Percentiles rank a stretch among this genome's conserved stretches.
phyloP scores from a whole-genome alignment of 2,888 invertebrate species.

The Auanema freiburgensis region DNA sequence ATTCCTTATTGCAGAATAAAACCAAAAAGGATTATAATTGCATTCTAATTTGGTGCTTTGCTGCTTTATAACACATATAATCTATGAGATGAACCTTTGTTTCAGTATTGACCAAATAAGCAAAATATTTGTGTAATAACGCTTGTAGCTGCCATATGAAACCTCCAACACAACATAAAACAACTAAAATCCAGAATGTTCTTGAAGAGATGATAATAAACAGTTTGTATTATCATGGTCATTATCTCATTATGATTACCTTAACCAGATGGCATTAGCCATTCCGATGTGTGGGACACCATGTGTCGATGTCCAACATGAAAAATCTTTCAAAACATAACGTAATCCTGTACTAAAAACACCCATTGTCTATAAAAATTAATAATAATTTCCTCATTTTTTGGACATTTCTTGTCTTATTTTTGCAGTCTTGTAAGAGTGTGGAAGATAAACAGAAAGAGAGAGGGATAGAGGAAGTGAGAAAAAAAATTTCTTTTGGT shows the following conservation, averaged over 20 bases:
- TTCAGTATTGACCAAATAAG: slow-evolving; percentile 54
- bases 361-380: slow-evolving; percentile 26
- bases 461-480: too few species aligned
- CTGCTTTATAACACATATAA: background rate
- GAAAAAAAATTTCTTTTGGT: too few species aligned
- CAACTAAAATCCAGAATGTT: slow-evolving; percentile 53
- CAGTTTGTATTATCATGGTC: background rate
- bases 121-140: slow-evolving; percentile 46
- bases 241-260: slow-evolving; percentile 21
- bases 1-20: background rate
- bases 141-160: slow-evolving; percentile 52
- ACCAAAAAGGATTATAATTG: background rate
- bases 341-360: slow-evolving; percentile 41
- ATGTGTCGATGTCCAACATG: slow-evolving; percentile 59
- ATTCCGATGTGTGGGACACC: slow-evolving; percentile 60
- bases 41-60: background rate
- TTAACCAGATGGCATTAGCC: slow-evolving; percentile 47
- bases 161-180: slow-evolving; percentile 36
- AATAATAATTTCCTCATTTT: too few species aligned
- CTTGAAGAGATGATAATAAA: slow-evolving; percentile 15
- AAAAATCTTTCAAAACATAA: slow-evolving; percentile 53
- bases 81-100: slow-evolving; percentile 36
- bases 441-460: too few species aligned
- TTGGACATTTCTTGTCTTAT: too few species aligned
- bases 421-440: too few species aligned